Evolutionary conservation across 1,140 invertebrate species (phyloP).

Genomic region (Myzus persicae): DNA sequence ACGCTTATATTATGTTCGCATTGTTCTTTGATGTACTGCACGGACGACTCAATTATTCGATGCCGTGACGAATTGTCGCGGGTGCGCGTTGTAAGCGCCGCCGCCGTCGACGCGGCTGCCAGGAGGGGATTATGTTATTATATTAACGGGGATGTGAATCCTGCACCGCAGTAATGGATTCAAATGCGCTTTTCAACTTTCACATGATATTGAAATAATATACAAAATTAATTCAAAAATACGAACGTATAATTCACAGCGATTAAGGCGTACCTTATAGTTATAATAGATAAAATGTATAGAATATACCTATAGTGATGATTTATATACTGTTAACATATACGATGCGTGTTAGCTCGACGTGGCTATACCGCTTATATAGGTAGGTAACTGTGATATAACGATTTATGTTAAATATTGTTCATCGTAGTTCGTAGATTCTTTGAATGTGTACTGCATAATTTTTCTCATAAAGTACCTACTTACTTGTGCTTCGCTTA

Average conservation of each 20-base stretch:
- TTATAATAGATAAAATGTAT: too few relatives aligned
- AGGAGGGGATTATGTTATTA: neutral
- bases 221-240: neutral
- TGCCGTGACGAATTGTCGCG: slow-evolving; percentile 32
- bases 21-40: neutral
- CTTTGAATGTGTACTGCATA: too few relatives aligned
- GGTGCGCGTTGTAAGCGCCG: neutral
- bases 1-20: neutral
- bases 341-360: too few relatives aligned
- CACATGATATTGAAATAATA: neutral
- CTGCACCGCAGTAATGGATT: neutral
- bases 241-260: neutral
- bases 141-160: neutral
- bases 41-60: slow-evolving; percentile 41
- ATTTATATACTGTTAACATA: too few relatives aligned
- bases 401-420: too few relatives aligned
- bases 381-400: too few relatives aligned
- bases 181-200: neutral
- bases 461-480: too few relatives aligned
- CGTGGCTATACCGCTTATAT: too few relatives aligned
- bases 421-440: too few relatives aligned
- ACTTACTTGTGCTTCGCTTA: too few relatives aligned
- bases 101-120: neutral
- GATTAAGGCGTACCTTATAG: neutral
- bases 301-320: too few relatives aligned